A percentile compares a stretch with the other conserved stretches of the same genome.
Evolutionary conservation across 2,113 vertebrate genomes (phyloP).

Genomic region (Vombatus ursinus): DNA sequence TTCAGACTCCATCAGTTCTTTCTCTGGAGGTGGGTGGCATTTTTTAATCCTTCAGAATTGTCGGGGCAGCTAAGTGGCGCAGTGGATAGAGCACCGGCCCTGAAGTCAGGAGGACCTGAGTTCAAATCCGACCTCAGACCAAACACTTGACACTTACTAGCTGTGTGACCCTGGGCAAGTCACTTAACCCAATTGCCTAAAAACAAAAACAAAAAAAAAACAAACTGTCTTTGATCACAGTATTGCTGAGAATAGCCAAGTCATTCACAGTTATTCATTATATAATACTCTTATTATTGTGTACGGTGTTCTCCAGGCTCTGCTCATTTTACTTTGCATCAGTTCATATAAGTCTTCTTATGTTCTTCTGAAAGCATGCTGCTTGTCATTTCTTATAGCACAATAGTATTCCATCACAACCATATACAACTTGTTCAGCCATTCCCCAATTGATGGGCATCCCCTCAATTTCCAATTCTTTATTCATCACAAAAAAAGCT

Average conservation of each 20-base stretch:
- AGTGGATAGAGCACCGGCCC: too few species aligned
- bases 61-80: too few species aligned
- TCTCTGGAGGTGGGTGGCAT: neutral
- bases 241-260: neutral
- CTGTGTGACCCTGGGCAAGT: too few species aligned
- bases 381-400: neutral
- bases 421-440: neutral
- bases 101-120: too few species aligned
- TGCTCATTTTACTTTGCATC: neutral
- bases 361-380: neutral
- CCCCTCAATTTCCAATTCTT: neutral
- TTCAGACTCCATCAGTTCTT: neutral
- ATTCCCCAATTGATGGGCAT: neutral
- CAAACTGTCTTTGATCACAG: neutral
- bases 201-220: too few species aligned
- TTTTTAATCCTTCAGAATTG: neutral
- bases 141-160: too few species aligned
- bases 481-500: too few species aligned
- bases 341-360: neutral
- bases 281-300: neutral
- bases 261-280: neutral
- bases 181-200: too few species aligned
- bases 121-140: too few species aligned
- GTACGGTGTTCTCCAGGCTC: neutral
- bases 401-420: neutral